Conservation (phyloP, 2,888 invertebrate species). For the Macrosoma leucophasiata region DNA sequence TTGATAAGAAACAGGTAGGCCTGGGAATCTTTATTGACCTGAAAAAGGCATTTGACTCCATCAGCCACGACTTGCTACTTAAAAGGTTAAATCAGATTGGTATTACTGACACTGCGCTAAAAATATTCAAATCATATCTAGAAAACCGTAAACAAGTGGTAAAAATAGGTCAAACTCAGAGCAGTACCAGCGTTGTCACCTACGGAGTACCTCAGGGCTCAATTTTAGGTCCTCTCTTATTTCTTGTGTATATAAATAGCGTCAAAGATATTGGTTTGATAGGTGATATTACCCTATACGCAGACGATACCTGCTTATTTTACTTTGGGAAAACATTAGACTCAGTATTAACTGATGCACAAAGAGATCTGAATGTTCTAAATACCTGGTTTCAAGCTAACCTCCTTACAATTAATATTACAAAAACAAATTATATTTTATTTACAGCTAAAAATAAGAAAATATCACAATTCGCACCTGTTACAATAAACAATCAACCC, state of each 20-base stretch:
- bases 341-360: background rate
- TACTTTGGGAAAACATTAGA: slow-evolving; percentile 5
- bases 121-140: slow-evolving; percentile 10
- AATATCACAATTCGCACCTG: slow-evolving; percentile 1
- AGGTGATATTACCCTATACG: slow-evolving; percentile 6
- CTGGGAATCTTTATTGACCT: slow-evolving; percentile 11
- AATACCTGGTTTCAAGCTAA: slow-evolving; percentile 1
- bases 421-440: slow-evolving; percentile 1
- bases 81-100: slow-evolving; percentile 2
- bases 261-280: slow-evolving; percentile 1
- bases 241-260: slow-evolving; percentile 8
- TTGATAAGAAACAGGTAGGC: slow-evolving; percentile 4
- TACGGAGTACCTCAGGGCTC: background rate
- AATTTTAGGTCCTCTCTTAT: background rate
- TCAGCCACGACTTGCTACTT: slow-evolving; percentile 5
- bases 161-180: background rate
- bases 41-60: slow-evolving; percentile 9
- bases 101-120: slow-evolving; percentile 1
- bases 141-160: slow-evolving; percentile 4
- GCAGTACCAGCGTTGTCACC: background rate
- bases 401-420: slow-evolving; percentile 1
- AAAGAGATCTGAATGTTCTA: slow-evolving; percentile 1
- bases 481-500: slow-evolving; percentile 1
- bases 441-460: slow-evolving; percentile 3
- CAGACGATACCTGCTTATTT: slow-evolving; percentile 9